Evolutionary conservation across 2,113 vertebrate species (phyloP).

Genomic region (Onychostoma macrolepis): DNA sequence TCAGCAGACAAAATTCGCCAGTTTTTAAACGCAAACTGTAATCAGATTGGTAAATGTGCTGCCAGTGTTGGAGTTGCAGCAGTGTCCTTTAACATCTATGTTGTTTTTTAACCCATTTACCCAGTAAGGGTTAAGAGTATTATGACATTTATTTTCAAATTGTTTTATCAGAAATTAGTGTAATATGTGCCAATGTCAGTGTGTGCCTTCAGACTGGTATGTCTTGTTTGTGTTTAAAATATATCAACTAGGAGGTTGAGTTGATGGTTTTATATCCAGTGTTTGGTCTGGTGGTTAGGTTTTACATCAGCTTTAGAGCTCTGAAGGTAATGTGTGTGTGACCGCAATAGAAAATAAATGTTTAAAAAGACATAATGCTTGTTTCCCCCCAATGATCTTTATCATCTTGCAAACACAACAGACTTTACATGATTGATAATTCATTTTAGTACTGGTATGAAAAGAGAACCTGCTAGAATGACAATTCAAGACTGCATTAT

Average conservation of each 20-base stretch:
- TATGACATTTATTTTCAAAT: not conserved
- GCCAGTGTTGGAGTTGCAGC: conserved; percentile 4
- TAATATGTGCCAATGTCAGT: conserved; percentile 50
- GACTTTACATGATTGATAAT: not conserved
- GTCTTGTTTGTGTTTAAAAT: conserved; percentile 50
- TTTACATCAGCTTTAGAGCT: conserved; percentile 50
- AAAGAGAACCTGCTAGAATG: not conserved
- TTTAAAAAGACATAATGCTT: conserved; percentile 26
- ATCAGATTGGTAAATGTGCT: conserved; percentile 3
- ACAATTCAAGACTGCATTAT: not conserved
- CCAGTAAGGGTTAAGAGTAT: not conserved
- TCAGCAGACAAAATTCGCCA: not conserved
- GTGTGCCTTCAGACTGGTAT: conserved; percentile 61
- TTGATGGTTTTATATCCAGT: conserved; percentile 52
- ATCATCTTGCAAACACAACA: not conserved
- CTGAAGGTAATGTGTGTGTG: conserved; percentile 54
- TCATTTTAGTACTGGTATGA: not conserved
- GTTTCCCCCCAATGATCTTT: not conserved
- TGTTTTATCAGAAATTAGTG: conserved; percentile 34
- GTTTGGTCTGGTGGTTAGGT: conserved; percentile 51
- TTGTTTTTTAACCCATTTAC: not conserved
- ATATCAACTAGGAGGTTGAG: conserved; percentile 42
- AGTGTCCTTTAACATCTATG: not conserved
- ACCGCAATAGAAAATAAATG: conserved; percentile 16
- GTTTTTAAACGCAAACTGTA: not conserved